Base-by-base conservation (phyloP, 2,797 vertebrate species). In the Pteropus rufus region DNA sequence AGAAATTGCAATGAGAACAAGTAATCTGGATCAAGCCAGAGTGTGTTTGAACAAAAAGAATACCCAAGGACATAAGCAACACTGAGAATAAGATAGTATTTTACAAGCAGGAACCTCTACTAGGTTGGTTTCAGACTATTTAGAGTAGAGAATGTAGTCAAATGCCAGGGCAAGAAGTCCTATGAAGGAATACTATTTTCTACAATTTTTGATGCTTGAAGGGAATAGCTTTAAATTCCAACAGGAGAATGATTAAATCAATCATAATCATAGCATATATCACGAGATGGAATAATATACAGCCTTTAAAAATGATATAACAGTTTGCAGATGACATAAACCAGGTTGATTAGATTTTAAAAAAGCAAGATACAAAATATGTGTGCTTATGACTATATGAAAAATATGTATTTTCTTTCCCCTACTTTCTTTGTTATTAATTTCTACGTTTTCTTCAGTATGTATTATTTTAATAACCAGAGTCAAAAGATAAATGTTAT, bases 11-110 rank as follows among this genome's bases (percentile, higher is more conserved):
- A 83, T 46, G 95, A 96, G 92, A 95, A 91, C 92, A 93, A 86
- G 62, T 93, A 93, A 96, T 95, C 88, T 93, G 70, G 80, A 95
- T 95, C 82, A 94, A 97, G 91, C 69, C 75, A 65, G 93, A 93
- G 67, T 34, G 8, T 96, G 93, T 97, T 95, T 96, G 94, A 96
- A 89, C 86, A 95, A 93, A 96, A 79, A 84, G 90, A 93, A 80
- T 69, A 92, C 23, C 56, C 0, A 2, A 95, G 90, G 93, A 95
- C 62, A 65, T 70, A 79, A 75, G 86, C 89, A 95, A 64, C 8
- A 70, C 29, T 41, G 31, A 76, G 54, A 65, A 52, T 84, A 69
- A 95, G 82, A 81, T 31, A 75, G 49, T 60, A 90, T 91, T 94
- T 89, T 69, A 41, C 16, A 82, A 91, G 16, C 70, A 89, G 79